These are phyloP conservation scores for Heliconius erato DNA, from an alignment of 2,888 invertebrate species.

Conservation along the genomic window DNA sequence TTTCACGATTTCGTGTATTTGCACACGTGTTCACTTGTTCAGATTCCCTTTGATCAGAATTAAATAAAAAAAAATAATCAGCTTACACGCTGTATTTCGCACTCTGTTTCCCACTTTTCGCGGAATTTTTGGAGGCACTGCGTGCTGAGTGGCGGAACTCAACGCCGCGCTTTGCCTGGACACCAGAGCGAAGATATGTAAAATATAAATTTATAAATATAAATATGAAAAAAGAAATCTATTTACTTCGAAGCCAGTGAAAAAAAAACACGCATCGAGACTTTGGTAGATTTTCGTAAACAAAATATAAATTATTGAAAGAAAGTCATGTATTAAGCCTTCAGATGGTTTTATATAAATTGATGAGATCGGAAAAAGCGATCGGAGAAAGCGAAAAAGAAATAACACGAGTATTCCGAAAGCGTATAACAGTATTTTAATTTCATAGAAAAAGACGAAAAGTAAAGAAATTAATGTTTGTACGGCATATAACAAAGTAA, in stretches of 20 bases:
- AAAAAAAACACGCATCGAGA: not conserved
- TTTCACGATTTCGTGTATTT: constrained; percentile 43
- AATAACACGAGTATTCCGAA: not conserved
- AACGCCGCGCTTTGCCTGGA: too few species aligned
- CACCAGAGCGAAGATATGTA: too few species aligned
- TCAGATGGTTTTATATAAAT: not conserved
- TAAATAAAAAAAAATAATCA: not conserved
- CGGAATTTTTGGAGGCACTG: too few species aligned
- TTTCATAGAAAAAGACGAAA: not conserved
- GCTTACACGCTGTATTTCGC: too few species aligned
- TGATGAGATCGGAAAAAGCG: not conserved
- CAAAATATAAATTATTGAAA: not conserved
- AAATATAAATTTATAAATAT: too few species aligned
- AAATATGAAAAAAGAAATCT: too few species aligned
- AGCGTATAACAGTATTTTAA: not conserved
- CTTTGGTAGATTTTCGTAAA: not conserved
- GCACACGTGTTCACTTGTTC: constrained; percentile 33
- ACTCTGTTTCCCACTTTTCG: too few species aligned
- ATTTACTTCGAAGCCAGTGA: not conserved
- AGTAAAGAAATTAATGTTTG: not conserved
- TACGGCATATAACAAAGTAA: not conserved
- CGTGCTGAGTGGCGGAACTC: too few species aligned
- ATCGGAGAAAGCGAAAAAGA: not conserved
- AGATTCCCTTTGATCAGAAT: constrained; percentile 35
- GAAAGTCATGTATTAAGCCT: not conserved